Evolutionary conservation across 2,888 invertebrate species (phyloP).

Genomic region (Ypsolopha sequella): DNA sequence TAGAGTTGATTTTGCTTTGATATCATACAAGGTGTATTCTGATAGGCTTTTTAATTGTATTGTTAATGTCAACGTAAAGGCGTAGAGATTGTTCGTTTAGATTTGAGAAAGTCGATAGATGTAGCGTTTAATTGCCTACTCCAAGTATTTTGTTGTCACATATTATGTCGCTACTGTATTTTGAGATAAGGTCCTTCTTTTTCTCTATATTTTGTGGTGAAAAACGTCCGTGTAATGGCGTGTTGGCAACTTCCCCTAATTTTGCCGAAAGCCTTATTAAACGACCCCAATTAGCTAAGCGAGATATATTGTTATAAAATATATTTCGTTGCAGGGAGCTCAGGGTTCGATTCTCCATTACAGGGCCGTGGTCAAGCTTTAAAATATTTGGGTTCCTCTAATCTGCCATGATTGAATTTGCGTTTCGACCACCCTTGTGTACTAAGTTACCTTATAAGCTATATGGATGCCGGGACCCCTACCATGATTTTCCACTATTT

Average conservation of each 20-base stretch:
- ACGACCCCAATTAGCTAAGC: slow-evolving; percentile 67
- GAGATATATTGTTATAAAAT: slow-evolving; percentile 56
- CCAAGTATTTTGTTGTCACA: slow-evolving; percentile 2
- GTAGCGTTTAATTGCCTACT: slow-evolving; percentile 12
- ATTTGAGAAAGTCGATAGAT: slow-evolving; percentile 46
- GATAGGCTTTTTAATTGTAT: slow-evolving; percentile 66
- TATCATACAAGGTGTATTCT: slow-evolving; percentile 19
- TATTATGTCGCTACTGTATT: slow-evolving; percentile 4
- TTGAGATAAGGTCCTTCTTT: background rate
- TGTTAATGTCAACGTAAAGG: slow-evolving; percentile 64
- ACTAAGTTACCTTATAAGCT: slow-evolving; percentile 36
- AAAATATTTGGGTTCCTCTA: slow-evolving; percentile 65
- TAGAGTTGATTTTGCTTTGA: slow-evolving; percentile 20
- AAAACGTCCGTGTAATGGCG: background rate
- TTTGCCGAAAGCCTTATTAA: slow-evolving; percentile 58
- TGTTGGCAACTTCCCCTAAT: background rate
- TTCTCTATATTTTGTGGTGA: no score
- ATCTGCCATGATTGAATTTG: slow-evolving; percentile 69
- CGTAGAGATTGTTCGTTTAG: slow-evolving; percentile 65
- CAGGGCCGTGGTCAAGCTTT: slow-evolving; percentile 65
- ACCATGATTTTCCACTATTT: slow-evolving; percentile 13
- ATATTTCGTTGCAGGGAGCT: slow-evolving; percentile 47
- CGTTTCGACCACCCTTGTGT: slow-evolving; percentile 41
- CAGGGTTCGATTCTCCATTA: slow-evolving; percentile 55
- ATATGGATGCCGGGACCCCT: slow-evolving; percentile 26